Evolutionary conservation across 1,140 invertebrate species (phyloP), one percentile per base, ranked within the genome.

Genomic region (Drosophila seguyi): DNA sequence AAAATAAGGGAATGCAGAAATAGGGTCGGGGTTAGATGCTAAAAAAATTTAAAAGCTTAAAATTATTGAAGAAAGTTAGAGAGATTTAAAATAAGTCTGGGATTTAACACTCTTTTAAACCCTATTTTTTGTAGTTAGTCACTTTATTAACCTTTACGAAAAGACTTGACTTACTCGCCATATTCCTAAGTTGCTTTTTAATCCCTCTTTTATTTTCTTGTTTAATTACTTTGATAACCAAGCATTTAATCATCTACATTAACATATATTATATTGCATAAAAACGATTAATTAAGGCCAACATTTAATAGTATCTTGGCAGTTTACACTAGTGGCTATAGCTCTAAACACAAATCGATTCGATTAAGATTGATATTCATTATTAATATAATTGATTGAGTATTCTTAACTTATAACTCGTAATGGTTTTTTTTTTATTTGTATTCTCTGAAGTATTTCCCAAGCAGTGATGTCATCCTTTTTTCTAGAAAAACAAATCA

Each of bases 221-320:
- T 50, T 50, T 16, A 4, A 47, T 31, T 16, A 22, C 10, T 38
- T 41, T 1, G 4, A 36, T 13, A n/a, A 13, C 1, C 13, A 45
- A 25, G 29, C 29, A 38, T 18, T 71, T 16, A 45, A 45, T 69
- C 48, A 25, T 71, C 8, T 38, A 14, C 4, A 25, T 44, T 34
- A n/a, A 13, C 13, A 41, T 34, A 34, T 25, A 7, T 25, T 68
- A 38, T 31, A 31, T 25, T 18, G 47, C 62, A 45, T 47, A 56
- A 13, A 27, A 65, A 36, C 31, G 59, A 65, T 71, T 44, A 71
- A 69, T 71, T 72, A 39, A 50, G 18, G 29, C 13, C 11, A n/a
- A 6, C 11, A n/a, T 39, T 48, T 22, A 42, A 45, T 44, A 45
- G 34, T 38, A 34, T 47, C 65, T n/a, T 18, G 34, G 16, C 25